Base-by-base conservation (phyloP, 2,797 vertebrate species). In the Vireo griseus region DNA sequence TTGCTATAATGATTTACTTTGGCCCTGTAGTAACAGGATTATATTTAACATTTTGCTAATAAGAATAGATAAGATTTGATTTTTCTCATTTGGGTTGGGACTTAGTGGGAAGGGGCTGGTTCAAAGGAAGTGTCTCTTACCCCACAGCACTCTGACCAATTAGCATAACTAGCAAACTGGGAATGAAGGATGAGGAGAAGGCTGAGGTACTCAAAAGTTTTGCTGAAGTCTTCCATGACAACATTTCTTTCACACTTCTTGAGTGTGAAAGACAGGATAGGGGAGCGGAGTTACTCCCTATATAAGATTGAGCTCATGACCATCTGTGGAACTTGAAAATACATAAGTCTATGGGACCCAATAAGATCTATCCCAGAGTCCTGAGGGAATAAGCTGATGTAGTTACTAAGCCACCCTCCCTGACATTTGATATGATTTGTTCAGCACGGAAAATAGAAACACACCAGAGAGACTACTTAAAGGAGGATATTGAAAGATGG, bases 101-200 rank as follows among this genome's bases (percentile, higher is more conserved):
- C 6, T 52, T 50, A 8, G 5, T 40, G 25, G 4, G 21, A 66
- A 84, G 18, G 1, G 3, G 1, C 4, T 58, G 4, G 4, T 22
- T 73, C 33, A 91, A 76, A 67, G 16, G 20, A 78, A 74, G 2
- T 2, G 0, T 25, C 17, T 5, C 4, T 24, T 14, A 5, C 4
- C 10, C 7, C 0, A 0, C 11, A 39, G 18, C 10, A 18, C 5
- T 61, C 18, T 8, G 39, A 40, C 11, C 33, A 13, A 6, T 14
- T 15, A 25, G 11, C 16, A 40, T 0, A 1, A 74, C 13, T 9
- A 9, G 7, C 11, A 79, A 72, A 50, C 13, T 35, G 31, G 4
- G n/a, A 83, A 45, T 10, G 26, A 66, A 2, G 10, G 37, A 28
- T 0, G 1, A 76, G 15, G 50, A 68, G 26, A 86, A 66, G 22